These are phyloP conservation scores for Australoheros facetus DNA, from an alignment of 2,797 vertebrate species.

Conservation along the genomic window DNA sequence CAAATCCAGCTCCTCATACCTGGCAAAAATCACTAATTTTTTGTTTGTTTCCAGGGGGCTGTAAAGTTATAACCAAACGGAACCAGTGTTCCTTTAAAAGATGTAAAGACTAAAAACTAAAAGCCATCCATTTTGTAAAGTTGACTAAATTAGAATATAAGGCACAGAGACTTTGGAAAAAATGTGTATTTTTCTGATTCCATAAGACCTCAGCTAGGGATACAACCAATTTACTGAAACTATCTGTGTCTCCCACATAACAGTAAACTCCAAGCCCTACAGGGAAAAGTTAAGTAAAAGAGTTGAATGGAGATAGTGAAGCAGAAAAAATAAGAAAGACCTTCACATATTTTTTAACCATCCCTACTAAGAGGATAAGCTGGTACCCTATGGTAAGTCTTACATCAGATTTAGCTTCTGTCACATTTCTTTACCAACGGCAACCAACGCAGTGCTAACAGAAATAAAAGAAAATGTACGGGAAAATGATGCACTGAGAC, in stretches of 20 bases:
- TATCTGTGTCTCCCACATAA: neutral
- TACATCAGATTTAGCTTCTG: slow-evolving; percentile 62
- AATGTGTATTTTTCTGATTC: neutral
- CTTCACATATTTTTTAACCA: slow-evolving; percentile 29
- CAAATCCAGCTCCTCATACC: slow-evolving; percentile 48
- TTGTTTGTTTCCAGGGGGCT: slow-evolving; percentile 68
- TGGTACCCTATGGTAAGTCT: slow-evolving; percentile 56
- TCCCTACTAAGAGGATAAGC: slow-evolving; percentile 44
- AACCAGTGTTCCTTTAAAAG: slow-evolving; percentile 37
- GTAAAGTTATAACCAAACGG: slow-evolving; percentile 67
- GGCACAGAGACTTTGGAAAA: neutral
- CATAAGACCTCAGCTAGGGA: neutral
- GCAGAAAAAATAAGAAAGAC: slow-evolving; percentile 27
- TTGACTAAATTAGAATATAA: neutral
- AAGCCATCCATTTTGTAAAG: neutral
- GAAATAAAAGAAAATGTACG: neutral
- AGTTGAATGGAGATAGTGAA: neutral
- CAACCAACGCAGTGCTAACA: slow-evolving; percentile 33
- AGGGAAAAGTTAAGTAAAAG: slow-evolving; percentile 1
- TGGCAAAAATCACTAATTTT: slow-evolving; percentile 67
- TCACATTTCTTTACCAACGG: slow-evolving; percentile 50
- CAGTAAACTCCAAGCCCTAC: neutral
- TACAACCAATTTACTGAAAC: neutral
- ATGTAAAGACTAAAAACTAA: neutral
- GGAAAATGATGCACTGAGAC: slow-evolving; percentile 37